Percentiles rank a stretch among this genome's conserved stretches.
These are phyloP conservation scores for Andrena camellia DNA, from an alignment of 2,888 invertebrate species.

Conservation along the genomic window DNA sequence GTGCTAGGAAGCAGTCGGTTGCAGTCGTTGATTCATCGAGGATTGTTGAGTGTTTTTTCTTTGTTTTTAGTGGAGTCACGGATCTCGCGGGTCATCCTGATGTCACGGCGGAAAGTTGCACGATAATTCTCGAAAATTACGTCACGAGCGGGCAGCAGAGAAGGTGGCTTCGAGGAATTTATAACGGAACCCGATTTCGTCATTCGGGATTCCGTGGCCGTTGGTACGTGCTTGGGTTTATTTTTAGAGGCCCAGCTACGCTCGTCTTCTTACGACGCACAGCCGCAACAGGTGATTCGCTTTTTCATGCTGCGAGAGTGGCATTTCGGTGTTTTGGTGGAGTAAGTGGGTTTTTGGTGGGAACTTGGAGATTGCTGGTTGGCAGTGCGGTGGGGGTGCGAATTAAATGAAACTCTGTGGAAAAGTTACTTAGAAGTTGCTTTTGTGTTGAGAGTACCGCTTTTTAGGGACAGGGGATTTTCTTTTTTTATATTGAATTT, in stretches of 20 bases:
- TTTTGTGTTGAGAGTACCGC: no score
- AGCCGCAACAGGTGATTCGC: conserved; percentile 31
- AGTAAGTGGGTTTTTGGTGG: no score
- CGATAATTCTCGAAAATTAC: conserved; percentile 64
- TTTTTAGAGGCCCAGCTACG: conserved; percentile 66
- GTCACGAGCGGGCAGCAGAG: conserved; percentile 60
- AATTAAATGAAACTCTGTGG: no score
- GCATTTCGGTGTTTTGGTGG: no score
- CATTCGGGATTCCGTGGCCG: conserved; percentile 72
- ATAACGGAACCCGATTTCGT: conserved; percentile 74
- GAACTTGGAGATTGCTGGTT: no score
- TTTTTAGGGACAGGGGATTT: no score
- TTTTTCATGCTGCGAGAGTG: neutral
- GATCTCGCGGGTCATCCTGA: neutral
- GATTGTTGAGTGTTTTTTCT: neutral
- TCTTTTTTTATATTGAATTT: no score
- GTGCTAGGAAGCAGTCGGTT: no score
- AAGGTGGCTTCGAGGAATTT: conserved; percentile 67
- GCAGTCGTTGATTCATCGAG: no score
- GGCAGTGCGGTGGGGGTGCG: no score
- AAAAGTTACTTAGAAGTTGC: no score
- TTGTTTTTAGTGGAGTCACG: neutral
- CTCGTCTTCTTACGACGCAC: conserved; percentile 27
- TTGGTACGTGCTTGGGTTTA: conserved; percentile 55
- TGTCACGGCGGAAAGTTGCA: conserved; percentile 21